phyloP scores from a whole-genome alignment of 30 jellyfish, hydroid and myxozoan species.

The Hydra vulgaris region DNA sequence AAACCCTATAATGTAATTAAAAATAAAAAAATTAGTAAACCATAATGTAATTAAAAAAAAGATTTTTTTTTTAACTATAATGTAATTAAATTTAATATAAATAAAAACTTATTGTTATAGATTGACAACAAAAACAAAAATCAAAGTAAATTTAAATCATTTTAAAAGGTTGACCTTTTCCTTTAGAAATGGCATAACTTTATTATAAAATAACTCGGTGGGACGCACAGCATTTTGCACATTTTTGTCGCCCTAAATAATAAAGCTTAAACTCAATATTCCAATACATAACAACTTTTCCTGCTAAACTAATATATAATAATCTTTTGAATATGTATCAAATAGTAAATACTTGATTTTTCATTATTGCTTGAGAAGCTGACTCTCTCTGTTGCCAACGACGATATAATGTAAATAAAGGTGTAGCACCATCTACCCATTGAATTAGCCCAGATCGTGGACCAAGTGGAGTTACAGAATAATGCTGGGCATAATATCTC shows the following conservation, averaged over 20 bases:
- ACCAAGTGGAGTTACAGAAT: constrained; percentile 97
- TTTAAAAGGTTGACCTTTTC: no score
- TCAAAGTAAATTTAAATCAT: no score
- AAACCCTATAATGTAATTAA: no score
- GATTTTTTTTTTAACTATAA: not conserved
- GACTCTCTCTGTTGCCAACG: constrained; percentile 96
- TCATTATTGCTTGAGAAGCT: constrained; percentile 48
- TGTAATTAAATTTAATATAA: not conserved
- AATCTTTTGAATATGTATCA: no score
- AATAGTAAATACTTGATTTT: constrained; percentile 33
- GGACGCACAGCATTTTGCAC: constrained; percentile 54
- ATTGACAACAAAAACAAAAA: no score
- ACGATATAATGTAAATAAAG: constrained; percentile 76
- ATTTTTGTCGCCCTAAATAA: constrained; percentile 54
- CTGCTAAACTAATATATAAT: no score
- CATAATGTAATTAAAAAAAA: not conserved
- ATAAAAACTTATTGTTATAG: not conserved
- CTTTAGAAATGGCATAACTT: constrained; percentile 70
- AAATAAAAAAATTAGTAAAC: not conserved
- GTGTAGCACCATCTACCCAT: constrained; percentile 99
- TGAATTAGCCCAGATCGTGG: constrained; percentile 97
- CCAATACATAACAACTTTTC: no score
- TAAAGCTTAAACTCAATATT: not conserved
- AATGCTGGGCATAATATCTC: constrained; percentile 57
- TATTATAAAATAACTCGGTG: constrained; percentile 80